Base-by-base conservation (phyloP, 2,888 invertebrate genomes). In the Pherbina coryleti region DNA sequence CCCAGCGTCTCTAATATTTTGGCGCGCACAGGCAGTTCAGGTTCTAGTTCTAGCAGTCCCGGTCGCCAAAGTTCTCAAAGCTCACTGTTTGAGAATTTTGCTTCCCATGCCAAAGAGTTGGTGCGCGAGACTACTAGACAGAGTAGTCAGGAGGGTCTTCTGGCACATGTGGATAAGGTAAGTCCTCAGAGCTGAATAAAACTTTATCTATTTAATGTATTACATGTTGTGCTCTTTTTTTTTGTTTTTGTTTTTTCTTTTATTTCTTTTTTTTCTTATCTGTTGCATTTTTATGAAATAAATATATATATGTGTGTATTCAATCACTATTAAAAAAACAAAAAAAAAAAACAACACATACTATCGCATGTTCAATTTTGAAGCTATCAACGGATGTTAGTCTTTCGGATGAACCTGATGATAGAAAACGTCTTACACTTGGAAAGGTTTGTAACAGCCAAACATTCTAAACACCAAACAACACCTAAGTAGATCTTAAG, bases 111-210 rank as follows among this genome's bases (percentile, higher is more conserved):
- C 14, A 96, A 97, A 88, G 97, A 97, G 84, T 90, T 97, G 77
- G 96, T 97, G 1, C 92, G 94, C 69, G 97, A 97, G 87, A 96
- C 96, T 0, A 96, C 96, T 0, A 91, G 96, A 2, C 97, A 97
- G 88, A 95, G 95, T 88, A 96, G 96, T 84, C 97, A 97, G 88
- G 97, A 97, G 88, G 96, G 96, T 34, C 86, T 96, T 5, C 90
- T 97, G 9, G 96, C 96, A 2, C 97, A 97, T 81, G 95, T 97
- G 92, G 97, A 97, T 86, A 97, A 97, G 93, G 96, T 96, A 90
- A 83, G 86, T 81, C 17, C n/a, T n/a, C 11, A 66, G 51, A 17
- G 17, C 5, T 11, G 19, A 7, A 14, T 22, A 31, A 5, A 34
- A 34, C 9, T 53, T 25, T 25, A 11, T 17, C 55, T 14, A 55